Percentiles rank a stretch among this genome's conserved stretches.
phyloP scores from a whole-genome alignment of 2,888 invertebrate species.

The Notodonta ziczac region DNA sequence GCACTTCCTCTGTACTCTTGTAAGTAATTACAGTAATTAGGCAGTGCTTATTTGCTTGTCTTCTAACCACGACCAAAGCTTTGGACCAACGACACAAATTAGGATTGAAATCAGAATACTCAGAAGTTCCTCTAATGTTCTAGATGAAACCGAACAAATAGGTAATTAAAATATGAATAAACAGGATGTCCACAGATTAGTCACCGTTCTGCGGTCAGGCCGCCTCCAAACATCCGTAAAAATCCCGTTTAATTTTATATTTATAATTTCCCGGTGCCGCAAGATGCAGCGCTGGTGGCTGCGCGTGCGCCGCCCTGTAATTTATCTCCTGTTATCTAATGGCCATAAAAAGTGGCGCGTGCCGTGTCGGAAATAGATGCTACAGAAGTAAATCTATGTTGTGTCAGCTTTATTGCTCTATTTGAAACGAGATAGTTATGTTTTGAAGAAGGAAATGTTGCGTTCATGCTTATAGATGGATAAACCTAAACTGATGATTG shows the following conservation, averaged over 20 bases:
- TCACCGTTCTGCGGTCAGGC: slow-evolving; percentile 26
- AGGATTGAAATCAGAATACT: too few relatives aligned
- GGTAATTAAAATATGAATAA: background rate
- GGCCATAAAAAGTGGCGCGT: slow-evolving; percentile 65
- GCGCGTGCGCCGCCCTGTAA: slow-evolving; percentile 50
- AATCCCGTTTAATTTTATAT: slow-evolving; percentile 30
- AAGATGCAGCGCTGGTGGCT: slow-evolving; percentile 17
- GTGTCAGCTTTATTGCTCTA: slow-evolving; percentile 27
- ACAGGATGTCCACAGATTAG: slow-evolving; percentile 19
- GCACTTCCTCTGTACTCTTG: too few relatives aligned
- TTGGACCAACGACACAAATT: too few relatives aligned
- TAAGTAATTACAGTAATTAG: too few relatives aligned
- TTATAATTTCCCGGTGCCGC: slow-evolving; percentile 30
- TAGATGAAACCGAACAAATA: background rate
- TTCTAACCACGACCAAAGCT: too few relatives aligned
- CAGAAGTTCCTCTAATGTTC: too few relatives aligned
- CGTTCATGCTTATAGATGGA: background rate
- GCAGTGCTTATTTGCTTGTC: too few relatives aligned
- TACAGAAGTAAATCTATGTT: slow-evolving; percentile 30
- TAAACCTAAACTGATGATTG: background rate
- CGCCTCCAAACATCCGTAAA: slow-evolving; percentile 33
- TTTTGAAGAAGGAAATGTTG: background rate
- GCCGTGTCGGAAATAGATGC: slow-evolving; percentile 49
- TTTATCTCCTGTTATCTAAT: slow-evolving; percentile 66
- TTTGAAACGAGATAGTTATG: slow-evolving; percentile 25